phyloP scores from a whole-genome alignment of 1,140 invertebrate genomes.

The Hermetia illucens region DNA sequence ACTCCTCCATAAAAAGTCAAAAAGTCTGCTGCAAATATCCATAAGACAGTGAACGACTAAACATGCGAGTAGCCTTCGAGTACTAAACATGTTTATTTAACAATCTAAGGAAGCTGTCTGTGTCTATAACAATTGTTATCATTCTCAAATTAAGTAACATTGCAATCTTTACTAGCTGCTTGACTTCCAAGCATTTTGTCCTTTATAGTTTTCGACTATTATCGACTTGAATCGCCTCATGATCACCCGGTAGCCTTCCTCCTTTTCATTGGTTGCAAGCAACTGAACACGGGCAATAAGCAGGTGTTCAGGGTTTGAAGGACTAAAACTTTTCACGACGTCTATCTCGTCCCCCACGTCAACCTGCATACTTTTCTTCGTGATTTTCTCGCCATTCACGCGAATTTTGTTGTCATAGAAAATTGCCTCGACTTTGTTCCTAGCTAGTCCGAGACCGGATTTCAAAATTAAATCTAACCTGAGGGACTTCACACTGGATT shows the following conservation, averaged over 20 bases:
- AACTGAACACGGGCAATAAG: constrained; percentile 43
- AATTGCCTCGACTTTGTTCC: constrained; percentile 47
- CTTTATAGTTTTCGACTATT: constrained; percentile 43
- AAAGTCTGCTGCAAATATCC: too few species aligned
- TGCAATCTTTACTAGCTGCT: too few species aligned
- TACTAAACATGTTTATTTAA: too few species aligned
- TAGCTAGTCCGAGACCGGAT: constrained; percentile 44
- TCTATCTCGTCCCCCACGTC: constrained; percentile 48
- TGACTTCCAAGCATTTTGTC: constrained; percentile 23
- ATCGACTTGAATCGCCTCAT: constrained; percentile 40
- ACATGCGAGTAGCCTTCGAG: too few species aligned
- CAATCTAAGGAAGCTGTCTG: too few species aligned
- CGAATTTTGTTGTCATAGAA: constrained; percentile 52
- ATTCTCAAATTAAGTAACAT: too few species aligned
- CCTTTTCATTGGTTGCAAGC: constrained; percentile 27
- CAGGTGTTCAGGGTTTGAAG: constrained; percentile 41
- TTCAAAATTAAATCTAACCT: constrained; percentile 51
- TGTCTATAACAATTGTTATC: too few species aligned
- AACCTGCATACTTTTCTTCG: constrained; percentile 44
- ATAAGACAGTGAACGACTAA: too few species aligned
- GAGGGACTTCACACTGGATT: constrained; percentile 40
- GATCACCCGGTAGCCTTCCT: constrained; percentile 33
- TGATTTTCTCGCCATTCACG: constrained; percentile 45
- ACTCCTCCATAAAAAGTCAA: too few species aligned
- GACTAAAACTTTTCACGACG: constrained; percentile 38